Conservation (phyloP, 2,113 vertebrate species). For the Pollimyrus isidori region DNA sequence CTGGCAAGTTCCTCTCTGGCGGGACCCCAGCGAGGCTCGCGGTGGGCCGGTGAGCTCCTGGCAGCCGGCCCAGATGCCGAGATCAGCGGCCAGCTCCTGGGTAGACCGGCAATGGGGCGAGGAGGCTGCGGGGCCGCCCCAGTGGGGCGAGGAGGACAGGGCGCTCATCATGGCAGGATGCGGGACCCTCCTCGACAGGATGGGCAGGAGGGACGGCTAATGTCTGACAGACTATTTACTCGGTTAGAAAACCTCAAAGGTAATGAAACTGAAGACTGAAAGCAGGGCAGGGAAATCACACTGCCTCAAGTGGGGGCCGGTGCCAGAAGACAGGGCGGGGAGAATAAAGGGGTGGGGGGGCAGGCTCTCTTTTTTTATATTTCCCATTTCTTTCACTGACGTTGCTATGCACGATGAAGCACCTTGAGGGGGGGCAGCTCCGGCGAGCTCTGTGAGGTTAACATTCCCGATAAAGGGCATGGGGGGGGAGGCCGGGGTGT, state of each 20-base stretch:
- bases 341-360: neutral
- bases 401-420: neutral
- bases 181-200: neutral
- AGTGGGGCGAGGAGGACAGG: neutral
- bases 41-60: neutral
- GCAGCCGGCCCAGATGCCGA: neutral
- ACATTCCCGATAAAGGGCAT: neutral
- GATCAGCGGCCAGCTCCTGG: neutral
- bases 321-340: neutral
- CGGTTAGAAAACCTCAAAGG: neutral
- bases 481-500: too few relatives aligned
- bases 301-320: neutral
- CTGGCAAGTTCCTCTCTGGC: too few relatives aligned
- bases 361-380: neutral
- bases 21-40: neutral
- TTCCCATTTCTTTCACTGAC: neutral
- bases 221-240: neutral
- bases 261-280: neutral
- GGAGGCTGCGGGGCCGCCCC: neutral
- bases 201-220: neutral
- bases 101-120: neutral
- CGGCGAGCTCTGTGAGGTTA: neutral
- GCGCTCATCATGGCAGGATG: neutral
- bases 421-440: neutral
- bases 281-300: neutral